Evolutionary conservation across 2,888 invertebrate species (phyloP).

Genomic region (Zhuqinia jingwanae): DNA sequence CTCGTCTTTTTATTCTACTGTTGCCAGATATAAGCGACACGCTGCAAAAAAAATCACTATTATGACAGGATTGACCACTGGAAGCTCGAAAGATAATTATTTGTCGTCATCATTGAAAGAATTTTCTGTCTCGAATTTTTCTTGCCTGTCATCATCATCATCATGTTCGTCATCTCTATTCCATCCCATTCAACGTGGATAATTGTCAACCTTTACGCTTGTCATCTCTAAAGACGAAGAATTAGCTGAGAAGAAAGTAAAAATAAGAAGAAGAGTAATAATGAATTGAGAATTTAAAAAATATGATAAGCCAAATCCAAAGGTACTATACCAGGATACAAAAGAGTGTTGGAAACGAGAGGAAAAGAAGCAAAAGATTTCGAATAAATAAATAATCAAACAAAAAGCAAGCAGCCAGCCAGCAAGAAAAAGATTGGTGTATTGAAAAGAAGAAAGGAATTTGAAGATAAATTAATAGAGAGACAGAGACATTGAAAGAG

Average conservation of each 20-base stretch:
- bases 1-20: background rate
- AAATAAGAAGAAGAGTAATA: background rate
- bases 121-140: background rate
- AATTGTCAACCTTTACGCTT: constrained; percentile 20
- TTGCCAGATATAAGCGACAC: too few relatives aligned
- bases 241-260: background rate
- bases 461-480: background rate
- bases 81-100: too few relatives aligned
- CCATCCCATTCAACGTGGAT: background rate
- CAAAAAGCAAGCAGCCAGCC: too few relatives aligned
- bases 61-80: constrained; percentile 41
- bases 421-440: too few relatives aligned
- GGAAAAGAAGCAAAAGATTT: too few relatives aligned
- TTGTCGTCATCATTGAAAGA: background rate
- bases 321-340: too few relatives aligned
- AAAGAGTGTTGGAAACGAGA: too few relatives aligned
- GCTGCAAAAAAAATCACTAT: too few relatives aligned
- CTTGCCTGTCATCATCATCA: constrained; percentile 21
- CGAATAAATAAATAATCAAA: too few relatives aligned
- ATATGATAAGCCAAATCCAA: background rate
- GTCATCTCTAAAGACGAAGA: constrained; percentile 25
- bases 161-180: background rate
- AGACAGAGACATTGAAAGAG: background rate
- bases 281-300: background rate
- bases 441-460: too few relatives aligned